Evolutionary conservation across 2,888 invertebrate genomes (phyloP).

Genomic region (Diplolepis rosae): DNA sequence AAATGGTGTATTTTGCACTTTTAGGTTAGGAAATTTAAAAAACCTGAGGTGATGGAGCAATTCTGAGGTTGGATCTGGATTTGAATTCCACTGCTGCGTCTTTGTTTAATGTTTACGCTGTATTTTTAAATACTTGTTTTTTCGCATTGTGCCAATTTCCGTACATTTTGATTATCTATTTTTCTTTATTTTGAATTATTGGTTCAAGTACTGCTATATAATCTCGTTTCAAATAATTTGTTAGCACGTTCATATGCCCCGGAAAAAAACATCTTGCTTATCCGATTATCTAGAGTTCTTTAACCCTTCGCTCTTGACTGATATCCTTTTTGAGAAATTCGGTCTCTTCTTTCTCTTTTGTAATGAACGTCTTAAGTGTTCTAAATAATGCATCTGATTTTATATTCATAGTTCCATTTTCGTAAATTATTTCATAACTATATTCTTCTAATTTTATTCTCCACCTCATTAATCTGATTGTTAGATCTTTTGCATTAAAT

Average conservation of each 20-base stretch:
- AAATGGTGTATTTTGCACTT: no score
- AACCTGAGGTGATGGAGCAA: no score
- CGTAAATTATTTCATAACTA: no score
- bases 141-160: no score
- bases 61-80: no score
- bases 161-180: no score
- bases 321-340: background rate
- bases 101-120: background rate
- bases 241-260: background rate
- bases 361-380: background rate
- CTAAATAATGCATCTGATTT: background rate
- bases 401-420: no score
- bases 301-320: background rate
- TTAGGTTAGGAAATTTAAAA: no score
- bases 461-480: slow-evolving; percentile 35
- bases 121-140: background rate
- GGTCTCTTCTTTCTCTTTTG: background rate
- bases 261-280: background rate
- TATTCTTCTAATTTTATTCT: no score
- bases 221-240: background rate
- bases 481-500: slow-evolving; percentile 24
- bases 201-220: no score
- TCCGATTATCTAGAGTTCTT: background rate
- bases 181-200: no score
- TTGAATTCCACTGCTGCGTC: background rate